Percentiles rank a stretch among this genome's conserved stretches.
Conservation (phyloP, 2,797 vertebrate species). For the Caiman crocodilus region DNA sequence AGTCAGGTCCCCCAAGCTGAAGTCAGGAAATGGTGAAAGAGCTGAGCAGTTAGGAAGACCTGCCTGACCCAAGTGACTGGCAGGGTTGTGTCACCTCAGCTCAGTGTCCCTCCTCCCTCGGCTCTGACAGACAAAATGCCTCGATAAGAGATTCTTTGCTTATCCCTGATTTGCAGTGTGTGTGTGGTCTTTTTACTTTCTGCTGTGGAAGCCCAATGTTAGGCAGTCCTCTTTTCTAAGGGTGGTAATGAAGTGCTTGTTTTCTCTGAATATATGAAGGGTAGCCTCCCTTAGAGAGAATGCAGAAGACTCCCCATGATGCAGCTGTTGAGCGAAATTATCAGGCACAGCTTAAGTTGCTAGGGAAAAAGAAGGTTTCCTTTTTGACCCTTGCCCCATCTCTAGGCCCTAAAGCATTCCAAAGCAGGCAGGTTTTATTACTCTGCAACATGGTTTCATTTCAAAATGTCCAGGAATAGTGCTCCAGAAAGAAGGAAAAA, state of each 20-base stretch:
- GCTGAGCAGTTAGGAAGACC: not conserved
- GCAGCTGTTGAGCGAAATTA: not conserved
- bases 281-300: rapidly evolving
- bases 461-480: not conserved
- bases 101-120: not conserved
- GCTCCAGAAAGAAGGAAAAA: not conserved
- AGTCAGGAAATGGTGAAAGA: not conserved
- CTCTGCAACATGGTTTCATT: not conserved
- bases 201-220: not conserved
- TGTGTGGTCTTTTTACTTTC: not conserved
- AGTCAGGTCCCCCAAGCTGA: not conserved
- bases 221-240: not conserved
- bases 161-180: rapidly evolving
- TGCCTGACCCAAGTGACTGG: not conserved
- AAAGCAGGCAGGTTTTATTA: not conserved
- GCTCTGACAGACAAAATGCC: not conserved
- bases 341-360: not conserved
- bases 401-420: not conserved
- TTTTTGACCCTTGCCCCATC: not conserved
- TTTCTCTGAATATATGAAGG: not conserved
- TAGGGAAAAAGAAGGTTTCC: not conserved
- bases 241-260: rapidly evolving
- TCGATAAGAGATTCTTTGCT: not conserved
- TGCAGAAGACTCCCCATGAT: not conserved
- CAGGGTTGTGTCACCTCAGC: not conserved